phyloP scores from a whole-genome alignment of 2,888 invertebrate species.

The Temnothorax rugatulus region DNA sequence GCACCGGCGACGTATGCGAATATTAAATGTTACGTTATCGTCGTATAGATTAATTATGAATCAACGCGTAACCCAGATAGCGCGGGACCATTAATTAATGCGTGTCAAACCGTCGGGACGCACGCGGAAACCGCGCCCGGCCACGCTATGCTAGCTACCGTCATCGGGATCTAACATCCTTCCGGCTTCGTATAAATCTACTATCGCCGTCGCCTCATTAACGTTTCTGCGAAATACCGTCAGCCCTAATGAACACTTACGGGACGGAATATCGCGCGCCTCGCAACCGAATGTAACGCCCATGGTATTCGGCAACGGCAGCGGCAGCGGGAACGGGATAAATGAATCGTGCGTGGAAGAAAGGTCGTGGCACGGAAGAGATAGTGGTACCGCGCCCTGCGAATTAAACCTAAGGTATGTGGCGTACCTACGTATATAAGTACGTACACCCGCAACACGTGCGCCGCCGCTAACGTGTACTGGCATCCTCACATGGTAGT shows the following conservation, averaged over 20 bases:
- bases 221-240: constrained; percentile 60
- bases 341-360: constrained; percentile 73
- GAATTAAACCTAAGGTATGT: constrained; percentile 75
- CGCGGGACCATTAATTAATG: constrained; percentile 46
- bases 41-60: constrained; percentile 50
- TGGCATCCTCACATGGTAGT: constrained; percentile 3
- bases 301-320: constrained; percentile 64
- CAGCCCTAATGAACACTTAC: constrained; percentile 75
- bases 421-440: constrained; percentile 47
- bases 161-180: constrained; percentile 43
- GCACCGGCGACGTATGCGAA: constrained; percentile 33
- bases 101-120: constrained; percentile 46
- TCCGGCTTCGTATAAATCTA: constrained; percentile 52
- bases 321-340: constrained; percentile 62
- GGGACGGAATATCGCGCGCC: constrained; percentile 66
- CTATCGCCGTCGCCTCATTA: constrained; percentile 54
- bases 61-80: constrained; percentile 48
- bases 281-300: constrained; percentile 63
- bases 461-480: not conserved
- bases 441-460: not conserved
- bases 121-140: constrained; percentile 47
- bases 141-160: constrained; percentile 24
- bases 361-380: constrained; percentile 74
- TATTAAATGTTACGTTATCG: constrained; percentile 51
- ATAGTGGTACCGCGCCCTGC: constrained; percentile 69